Conservation (phyloP, 2,113 vertebrate genomes). For the Recurvirostra avosetta region DNA sequence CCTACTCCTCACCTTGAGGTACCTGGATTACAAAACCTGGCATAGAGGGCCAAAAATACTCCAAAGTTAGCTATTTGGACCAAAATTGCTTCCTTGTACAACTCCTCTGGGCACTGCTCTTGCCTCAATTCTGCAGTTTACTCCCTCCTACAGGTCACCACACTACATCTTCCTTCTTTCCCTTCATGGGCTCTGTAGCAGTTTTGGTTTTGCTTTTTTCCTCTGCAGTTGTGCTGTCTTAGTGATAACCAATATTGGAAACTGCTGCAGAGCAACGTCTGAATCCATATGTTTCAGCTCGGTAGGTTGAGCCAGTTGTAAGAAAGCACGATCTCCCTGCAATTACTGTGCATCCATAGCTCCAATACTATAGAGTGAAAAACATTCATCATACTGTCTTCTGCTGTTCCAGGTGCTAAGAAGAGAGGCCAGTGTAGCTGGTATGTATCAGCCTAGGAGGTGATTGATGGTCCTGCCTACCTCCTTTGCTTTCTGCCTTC, state of each 20-base stretch:
- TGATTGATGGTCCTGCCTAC: slow-evolving; percentile 1
- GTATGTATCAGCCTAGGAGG: background rate
- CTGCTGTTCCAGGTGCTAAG: slow-evolving; percentile 44
- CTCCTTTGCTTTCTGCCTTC: slow-evolving; percentile 11
- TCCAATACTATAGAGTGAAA: background rate
- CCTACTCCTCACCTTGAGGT: background rate
- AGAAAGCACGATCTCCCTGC: background rate
- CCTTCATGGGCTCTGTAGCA: background rate
- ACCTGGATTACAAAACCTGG: background rate
- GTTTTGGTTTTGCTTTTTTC: background rate
- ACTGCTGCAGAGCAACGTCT: background rate
- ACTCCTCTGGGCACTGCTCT: background rate
- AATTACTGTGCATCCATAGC: background rate
- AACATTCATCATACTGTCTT: slow-evolving; percentile 34
- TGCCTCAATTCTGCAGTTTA: background rate
- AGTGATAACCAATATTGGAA: background rate
- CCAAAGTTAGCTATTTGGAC: background rate
- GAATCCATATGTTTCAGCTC: slow-evolving; percentile 2
- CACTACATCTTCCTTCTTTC: background rate
- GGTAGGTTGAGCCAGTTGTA: background rate
- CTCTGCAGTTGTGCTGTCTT: background rate
- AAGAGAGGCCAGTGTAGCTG: background rate
- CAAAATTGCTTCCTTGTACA: background rate
- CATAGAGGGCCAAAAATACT: background rate
- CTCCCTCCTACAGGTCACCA: background rate